These are phyloP conservation scores for Sebastiscus tertius DNA, from an alignment of 2,797 vertebrate genomes.

Conservation along the genomic window DNA sequence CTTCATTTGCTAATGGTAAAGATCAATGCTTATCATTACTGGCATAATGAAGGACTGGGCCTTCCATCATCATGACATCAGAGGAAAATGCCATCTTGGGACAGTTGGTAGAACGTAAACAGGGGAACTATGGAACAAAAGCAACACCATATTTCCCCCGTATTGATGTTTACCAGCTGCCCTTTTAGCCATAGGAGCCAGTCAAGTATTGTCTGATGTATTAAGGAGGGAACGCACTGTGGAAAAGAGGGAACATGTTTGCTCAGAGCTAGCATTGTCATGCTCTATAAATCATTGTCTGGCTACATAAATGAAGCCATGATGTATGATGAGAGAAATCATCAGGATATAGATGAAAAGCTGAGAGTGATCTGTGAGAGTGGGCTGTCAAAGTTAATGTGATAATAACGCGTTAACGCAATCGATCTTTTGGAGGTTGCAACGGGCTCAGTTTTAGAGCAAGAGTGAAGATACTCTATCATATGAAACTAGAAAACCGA, in stretches of 20 bases:
- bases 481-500: too few relatives aligned
- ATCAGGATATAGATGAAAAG: too few relatives aligned
- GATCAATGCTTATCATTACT: slow-evolving; percentile 36
- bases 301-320: not conserved
- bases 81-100: slow-evolving; percentile 24
- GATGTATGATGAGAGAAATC: too few relatives aligned
- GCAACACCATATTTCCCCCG: not conserved
- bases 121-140: not conserved
- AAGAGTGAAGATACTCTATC: too few relatives aligned
- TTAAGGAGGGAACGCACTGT: not conserved
- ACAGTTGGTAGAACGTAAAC: slow-evolving; percentile 7
- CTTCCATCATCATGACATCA: slow-evolving; percentile 21
- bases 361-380: rapidly evolving
- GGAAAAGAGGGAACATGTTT: not conserved
- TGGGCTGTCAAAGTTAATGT: not conserved
- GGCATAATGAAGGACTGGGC: slow-evolving; percentile 7
- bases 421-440: too few relatives aligned
- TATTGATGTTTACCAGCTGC: not conserved
- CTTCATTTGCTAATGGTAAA: slow-evolving; percentile 22
- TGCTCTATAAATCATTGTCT: not conserved
- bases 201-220: not conserved
- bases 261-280: not conserved
- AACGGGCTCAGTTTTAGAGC: too few relatives aligned
- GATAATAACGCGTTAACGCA: rapidly evolving
- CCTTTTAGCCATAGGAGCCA: not conserved